Evolutionary conservation across 2,888 invertebrate species (phyloP).

Genomic region (Pterostichus madidus): DNA sequence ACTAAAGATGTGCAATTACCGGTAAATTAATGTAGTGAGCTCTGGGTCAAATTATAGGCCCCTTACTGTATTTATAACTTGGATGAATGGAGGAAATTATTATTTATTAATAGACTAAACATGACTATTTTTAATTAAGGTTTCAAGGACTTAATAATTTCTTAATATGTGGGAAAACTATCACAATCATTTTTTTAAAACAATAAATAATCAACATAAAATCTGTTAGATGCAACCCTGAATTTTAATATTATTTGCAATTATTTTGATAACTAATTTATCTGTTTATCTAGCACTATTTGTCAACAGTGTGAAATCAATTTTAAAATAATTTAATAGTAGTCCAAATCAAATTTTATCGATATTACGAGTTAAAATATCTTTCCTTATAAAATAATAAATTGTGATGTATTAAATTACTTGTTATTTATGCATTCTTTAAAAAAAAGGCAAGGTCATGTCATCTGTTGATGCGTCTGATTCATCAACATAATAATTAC

Average conservation of each 20-base stretch:
- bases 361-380: too few species aligned
- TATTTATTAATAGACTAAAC: conserved; percentile 27
- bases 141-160: conserved; percentile 26
- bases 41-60: conserved; percentile 33
- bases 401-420: too few species aligned
- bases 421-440: neutral
- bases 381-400: too few species aligned
- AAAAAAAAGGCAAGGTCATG: neutral
- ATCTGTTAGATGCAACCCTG: too few species aligned
- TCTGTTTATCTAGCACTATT: too few species aligned
- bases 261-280: too few species aligned
- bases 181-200: too few species aligned
- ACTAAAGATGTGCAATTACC: conserved; percentile 48
- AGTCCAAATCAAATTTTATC: too few species aligned
- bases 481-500: conserved; percentile 10
- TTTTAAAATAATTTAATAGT: too few species aligned
- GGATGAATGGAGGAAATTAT: conserved; percentile 32
- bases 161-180: conserved; percentile 12
- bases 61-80: conserved; percentile 12
- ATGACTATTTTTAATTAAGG: neutral
- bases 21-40: conserved; percentile 23
- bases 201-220: too few species aligned
- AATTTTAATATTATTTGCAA: too few species aligned
- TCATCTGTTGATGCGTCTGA: neutral
- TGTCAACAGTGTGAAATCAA: too few species aligned